Base-by-base conservation (phyloP, 2,888 invertebrate species). In the Trichopoda pennipes region DNA sequence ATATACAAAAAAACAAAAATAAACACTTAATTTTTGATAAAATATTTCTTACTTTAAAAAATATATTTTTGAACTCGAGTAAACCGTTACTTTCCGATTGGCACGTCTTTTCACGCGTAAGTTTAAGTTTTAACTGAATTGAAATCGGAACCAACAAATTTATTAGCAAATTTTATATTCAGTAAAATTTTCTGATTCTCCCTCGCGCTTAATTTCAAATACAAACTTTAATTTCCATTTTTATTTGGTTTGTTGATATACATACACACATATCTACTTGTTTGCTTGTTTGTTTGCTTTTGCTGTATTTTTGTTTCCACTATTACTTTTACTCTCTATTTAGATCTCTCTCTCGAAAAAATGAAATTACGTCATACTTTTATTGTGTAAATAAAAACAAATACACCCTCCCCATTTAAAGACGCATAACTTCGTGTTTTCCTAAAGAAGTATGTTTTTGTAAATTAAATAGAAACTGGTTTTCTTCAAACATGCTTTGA, bases 111-210 rank as follows among this genome's bases (percentile, higher is more conserved):
- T 82, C 87, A 86, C 87, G 87, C 87, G 86, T 85, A 89, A 87
- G 88, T 87, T 87, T 84, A 81, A 87, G 87, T 87, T 85, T 85
- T 88, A 87, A 89, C 89, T 89, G 86, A 77, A 84, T 64, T 72
- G 82, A 89, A 88, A 86, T 86, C 85, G 78, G 85, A 85, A 86
- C 85, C 86, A 32, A 66, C 55, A 49, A 60, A 68, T 19, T 66
- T 72, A 21, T 72, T 69, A 44, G n/a, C 42, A n/a, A 66, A 68
- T 78, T 80, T 51, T 51, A 17, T 77, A 82, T 76, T 77, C 58
- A 66, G 58, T 72, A 53, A 38, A 44, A 68, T 70, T 74, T 70
- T 49, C 63, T 51, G 81, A 80, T 83, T 60, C 44, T 66, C 9
- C 35, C 28, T 23, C 23, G 35, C 21, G 21, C 21, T 28, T 47